These are phyloP conservation scores for Bombus cullumanus DNA, from an alignment of 1,140 invertebrate species.

Conservation along the genomic window DNA sequence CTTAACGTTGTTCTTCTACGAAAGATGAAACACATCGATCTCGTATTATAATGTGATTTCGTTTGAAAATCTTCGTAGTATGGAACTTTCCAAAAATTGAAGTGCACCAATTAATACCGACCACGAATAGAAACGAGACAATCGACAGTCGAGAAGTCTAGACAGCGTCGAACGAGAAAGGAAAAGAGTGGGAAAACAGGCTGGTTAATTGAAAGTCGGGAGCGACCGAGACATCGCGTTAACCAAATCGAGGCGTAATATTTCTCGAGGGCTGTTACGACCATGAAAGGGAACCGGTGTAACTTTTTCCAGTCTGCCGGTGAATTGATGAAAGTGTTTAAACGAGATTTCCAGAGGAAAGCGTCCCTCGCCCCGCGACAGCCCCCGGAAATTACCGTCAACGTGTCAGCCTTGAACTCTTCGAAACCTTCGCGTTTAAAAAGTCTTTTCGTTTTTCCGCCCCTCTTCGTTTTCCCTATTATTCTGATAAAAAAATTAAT, in stretches of 20 bases:
- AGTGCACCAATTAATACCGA: too few relatives aligned
- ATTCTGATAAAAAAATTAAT: not conserved
- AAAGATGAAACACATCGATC: too few relatives aligned
- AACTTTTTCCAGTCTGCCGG: constrained; percentile 31
- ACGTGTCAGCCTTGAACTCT: constrained; percentile 37
- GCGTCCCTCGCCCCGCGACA: not conserved
- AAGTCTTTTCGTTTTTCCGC: too few relatives aligned
- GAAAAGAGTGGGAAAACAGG: not conserved
- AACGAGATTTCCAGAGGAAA: constrained; percentile 39
- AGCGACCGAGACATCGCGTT: constrained; percentile 18
- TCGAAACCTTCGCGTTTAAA: not conserved
- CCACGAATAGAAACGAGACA: not conserved
- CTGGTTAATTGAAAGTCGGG: constrained; percentile 19
- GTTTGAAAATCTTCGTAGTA: too few relatives aligned
- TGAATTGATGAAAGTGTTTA: constrained; percentile 47
- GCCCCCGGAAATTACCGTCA: constrained; percentile 12
- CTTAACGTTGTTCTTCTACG: too few relatives aligned
- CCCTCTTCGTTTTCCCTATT: too few relatives aligned
- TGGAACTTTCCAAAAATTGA: too few relatives aligned
- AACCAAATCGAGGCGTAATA: constrained; percentile 42
- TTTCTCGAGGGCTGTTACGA: constrained; percentile 39
- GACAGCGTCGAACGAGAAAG: not conserved
- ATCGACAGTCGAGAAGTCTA: not conserved
- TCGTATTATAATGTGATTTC: too few relatives aligned
- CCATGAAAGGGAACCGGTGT: constrained; percentile 32